phyloP scores from a whole-genome alignment of 2,797 vertebrate genomes.

The Sciaenops ocellatus region DNA sequence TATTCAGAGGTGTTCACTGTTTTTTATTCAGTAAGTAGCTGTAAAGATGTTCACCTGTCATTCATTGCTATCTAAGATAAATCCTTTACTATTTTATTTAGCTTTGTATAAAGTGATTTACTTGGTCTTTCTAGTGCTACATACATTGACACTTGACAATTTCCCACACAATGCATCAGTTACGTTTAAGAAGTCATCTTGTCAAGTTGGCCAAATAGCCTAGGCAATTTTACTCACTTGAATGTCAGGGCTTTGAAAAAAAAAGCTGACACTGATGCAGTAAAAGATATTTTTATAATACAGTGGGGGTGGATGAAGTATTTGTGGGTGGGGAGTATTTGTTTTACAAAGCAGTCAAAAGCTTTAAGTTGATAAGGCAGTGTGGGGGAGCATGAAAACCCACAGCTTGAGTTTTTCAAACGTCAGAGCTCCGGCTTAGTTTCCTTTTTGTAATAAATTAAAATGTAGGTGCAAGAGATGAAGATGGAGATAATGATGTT shows the following conservation, averaged over 20 bases:
- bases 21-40: too few species aligned
- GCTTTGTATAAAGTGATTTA: too few species aligned
- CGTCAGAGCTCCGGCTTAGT: slow-evolving; percentile 7
- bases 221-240: too few species aligned
- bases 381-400: slow-evolving; percentile 6
- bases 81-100: too few species aligned
- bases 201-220: too few species aligned
- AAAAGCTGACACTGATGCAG: not conserved
- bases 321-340: slow-evolving; percentile 37
- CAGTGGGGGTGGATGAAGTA: not conserved
- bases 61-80: too few species aligned
- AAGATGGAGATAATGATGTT: not conserved
- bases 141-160: too few species aligned
- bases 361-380: slow-evolving; percentile 34
- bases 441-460: not conserved
- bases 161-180: too few species aligned
- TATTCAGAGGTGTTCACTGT: too few species aligned
- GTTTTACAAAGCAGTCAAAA: slow-evolving; percentile 41
- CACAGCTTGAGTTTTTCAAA: slow-evolving; percentile 1
- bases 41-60: too few species aligned
- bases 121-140: too few species aligned
- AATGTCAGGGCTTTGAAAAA: not conserved
- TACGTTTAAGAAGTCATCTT: too few species aligned
- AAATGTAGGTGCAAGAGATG: not conserved
- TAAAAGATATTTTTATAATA: not conserved